phyloP scores from a whole-genome alignment of 2,888 invertebrate species.

The Galerucella nymphaeae region DNA sequence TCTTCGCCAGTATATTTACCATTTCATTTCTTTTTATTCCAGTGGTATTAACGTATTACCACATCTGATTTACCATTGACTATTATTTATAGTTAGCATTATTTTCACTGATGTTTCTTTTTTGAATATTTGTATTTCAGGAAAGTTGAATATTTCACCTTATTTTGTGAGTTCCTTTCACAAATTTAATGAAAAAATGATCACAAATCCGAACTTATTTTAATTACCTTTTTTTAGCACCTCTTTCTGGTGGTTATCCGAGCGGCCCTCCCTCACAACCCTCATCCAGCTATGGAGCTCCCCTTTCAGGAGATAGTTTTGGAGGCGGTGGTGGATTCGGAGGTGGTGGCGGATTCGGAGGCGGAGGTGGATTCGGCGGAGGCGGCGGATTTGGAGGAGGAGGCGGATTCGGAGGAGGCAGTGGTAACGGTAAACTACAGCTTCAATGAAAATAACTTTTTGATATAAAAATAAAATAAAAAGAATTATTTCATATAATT shows the following conservation, averaged over 20 bases:
- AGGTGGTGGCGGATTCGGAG: slow-evolving; percentile 37
- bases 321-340: slow-evolving; percentile 49
- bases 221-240: slow-evolving; percentile 12
- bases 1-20: too few species aligned
- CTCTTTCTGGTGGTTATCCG: slow-evolving; percentile 15
- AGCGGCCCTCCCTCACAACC: slow-evolving; percentile 17
- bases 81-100: too few species aligned
- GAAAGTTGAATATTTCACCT: too few species aligned
- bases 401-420: slow-evolving; percentile 48
- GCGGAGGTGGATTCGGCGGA: slow-evolving; percentile 33
- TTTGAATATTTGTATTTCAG: too few species aligned
- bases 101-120: too few species aligned
- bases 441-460: slow-evolving; percentile 32
- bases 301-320: slow-evolving; percentile 48
- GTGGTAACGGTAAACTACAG: slow-evolving; percentile 49
- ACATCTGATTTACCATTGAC: too few species aligned
- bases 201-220: neutral
- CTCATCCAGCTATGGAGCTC: slow-evolving; percentile 55
- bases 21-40: too few species aligned
- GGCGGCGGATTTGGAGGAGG: slow-evolving; percentile 15
- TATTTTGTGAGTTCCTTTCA: too few species aligned
- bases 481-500: too few species aligned
- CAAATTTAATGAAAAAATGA: too few species aligned
- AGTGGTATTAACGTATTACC: too few species aligned
- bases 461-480: too few species aligned